Percentiles rank a stretch among this genome's conserved stretches.
These are phyloP conservation scores for Smithornis capensis DNA, from an alignment of 2,113 vertebrate genomes.

Conservation along the genomic window DNA sequence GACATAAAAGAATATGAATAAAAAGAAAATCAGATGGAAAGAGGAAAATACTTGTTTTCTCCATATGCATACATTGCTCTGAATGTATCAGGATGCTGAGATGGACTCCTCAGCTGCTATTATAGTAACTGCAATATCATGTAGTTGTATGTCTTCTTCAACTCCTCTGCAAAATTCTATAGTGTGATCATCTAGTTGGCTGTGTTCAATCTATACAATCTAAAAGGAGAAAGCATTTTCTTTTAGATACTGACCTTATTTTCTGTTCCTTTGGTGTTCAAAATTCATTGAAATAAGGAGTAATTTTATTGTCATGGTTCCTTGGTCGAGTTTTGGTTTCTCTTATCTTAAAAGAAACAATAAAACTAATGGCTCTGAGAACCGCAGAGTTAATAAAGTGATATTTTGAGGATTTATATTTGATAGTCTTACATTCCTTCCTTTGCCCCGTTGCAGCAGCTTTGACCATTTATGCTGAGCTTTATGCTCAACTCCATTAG, in stretches of 20 bases:
- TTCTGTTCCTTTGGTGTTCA: neutral
- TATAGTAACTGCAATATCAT: conserved; percentile 34
- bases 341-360: neutral
- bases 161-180: neutral
- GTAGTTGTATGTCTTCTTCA: neutral
- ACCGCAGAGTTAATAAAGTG: neutral
- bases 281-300: neutral
- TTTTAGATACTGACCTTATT: neutral
- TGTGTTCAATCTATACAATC: neutral
- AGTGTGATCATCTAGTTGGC: neutral
- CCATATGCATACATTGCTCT: neutral
- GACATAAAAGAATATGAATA: neutral
- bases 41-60: neutral
- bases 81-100: neutral
- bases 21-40: neutral
- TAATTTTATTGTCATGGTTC: neutral
- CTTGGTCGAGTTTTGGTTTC: neutral
- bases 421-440: neutral
- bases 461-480: neutral
- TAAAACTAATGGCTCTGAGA: neutral
- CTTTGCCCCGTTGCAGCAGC: neutral
- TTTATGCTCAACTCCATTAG: neutral
- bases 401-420: neutral
- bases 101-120: conserved; percentile 35
- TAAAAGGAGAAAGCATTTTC: neutral